Base-by-base conservation (phyloP, 53 echinoderm and acorn worm species). In the Holothuria leucospilota region DNA sequence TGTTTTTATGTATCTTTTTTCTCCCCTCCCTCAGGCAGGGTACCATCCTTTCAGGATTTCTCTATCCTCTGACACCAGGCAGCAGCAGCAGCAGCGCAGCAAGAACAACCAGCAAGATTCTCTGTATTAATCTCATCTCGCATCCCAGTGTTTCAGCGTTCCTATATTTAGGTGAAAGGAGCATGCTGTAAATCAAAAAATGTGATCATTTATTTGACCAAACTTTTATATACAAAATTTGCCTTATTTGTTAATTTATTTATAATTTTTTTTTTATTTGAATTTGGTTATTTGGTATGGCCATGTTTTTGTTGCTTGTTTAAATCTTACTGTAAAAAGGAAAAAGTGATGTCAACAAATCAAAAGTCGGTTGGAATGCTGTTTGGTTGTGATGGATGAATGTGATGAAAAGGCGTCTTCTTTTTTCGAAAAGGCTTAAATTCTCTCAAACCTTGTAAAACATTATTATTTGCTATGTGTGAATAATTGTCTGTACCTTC, bases 141-240 rank as follows among this genome's bases (percentile, higher is more conserved):
- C 56, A 56, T 56, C 56, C 56, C 56, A 56, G 56, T 56, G 56
- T 56, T 56, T 56, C 56, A 15, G 18, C 56, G 18, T 4, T 56
- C 56, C 56, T 56, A 56, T 9, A 18, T 56, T 56, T 56, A 15
- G 56, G 15, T 15, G 49, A 49, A 39, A 68, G 68, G 28, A 68
- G 34, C 25, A 52, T 75, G 75, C 75, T 75, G 75, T 75, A 75
- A 26, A 75, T 75, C 41, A 23, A 75, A 72, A 75, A 68, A 68
- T 29, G 34, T 29, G 67, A 67, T 30, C 56, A 18, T 75, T 75
- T 38, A 51, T 52, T 52, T 75, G 75, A 75, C 75, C 75, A 75
- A 75, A 75, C 75, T 52, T 75, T 75, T 75, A 51, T 56, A 56
- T 56, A 56, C 41, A 24, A 75, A 49, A 52, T 75, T 51, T 75